Evolutionary conservation across 2,797 vertebrate species (phyloP).

Genomic region (Protosalanx chinensis): DNA sequence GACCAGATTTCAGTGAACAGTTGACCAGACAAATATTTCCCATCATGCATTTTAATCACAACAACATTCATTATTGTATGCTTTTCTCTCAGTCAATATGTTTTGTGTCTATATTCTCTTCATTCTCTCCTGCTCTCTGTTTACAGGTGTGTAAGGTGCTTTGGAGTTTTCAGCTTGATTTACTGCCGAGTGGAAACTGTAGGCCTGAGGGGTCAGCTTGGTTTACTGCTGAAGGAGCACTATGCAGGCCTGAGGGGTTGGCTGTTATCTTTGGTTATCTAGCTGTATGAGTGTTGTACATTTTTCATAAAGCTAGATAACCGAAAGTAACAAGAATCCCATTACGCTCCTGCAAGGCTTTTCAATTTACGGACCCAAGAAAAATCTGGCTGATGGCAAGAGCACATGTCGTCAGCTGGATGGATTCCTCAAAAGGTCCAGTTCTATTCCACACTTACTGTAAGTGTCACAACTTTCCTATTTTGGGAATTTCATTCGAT

Average conservation of each 20-base stretch:
- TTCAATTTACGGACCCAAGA: background rate
- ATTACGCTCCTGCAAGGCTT: conserved; percentile 36
- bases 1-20: too few relatives aligned
- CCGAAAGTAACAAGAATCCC: conserved; percentile 95
- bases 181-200: too few relatives aligned
- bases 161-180: background rate
- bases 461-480: background rate
- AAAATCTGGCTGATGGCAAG: background rate
- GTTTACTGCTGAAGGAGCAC: background rate
- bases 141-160: background rate
- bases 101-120: background rate
- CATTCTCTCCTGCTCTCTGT: background rate
- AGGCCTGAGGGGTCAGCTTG: too few relatives aligned
- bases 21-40: too few relatives aligned
- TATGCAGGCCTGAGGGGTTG: conserved; percentile 79
- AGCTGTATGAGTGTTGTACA: conserved; percentile 92
- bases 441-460: background rate
- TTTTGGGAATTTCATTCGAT: too few relatives aligned
- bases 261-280: conserved; percentile 85
- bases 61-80: too few relatives aligned
- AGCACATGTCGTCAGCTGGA: background rate
- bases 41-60: too few relatives aligned
- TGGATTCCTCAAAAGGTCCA: background rate
- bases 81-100: background rate
- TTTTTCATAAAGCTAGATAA: conserved; percentile 92